Evolutionary conservation across 2,797 vertebrate genomes (phyloP).

Genomic region (Chrysocyon brachyurus): DNA sequence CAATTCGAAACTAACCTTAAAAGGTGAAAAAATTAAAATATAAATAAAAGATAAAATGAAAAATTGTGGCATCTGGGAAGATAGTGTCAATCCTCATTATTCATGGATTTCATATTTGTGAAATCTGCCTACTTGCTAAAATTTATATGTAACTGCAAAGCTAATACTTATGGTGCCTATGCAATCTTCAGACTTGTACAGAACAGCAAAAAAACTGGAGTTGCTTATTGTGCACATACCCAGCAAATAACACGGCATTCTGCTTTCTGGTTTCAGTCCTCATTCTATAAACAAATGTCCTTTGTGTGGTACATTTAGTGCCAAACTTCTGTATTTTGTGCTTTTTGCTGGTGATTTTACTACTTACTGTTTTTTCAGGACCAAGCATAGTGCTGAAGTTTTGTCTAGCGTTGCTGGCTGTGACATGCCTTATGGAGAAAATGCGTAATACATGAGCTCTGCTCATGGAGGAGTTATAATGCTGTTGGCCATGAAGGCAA

Average conservation of each 20-base stretch:
- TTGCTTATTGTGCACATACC: not conserved
- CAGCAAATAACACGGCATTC: not conserved
- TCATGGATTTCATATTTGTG: not conserved
- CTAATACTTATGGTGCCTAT: not conserved
- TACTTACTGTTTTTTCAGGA: not conserved
- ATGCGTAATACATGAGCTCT: not conserved
- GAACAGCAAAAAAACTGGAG: not conserved
- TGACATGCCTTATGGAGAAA: not conserved
- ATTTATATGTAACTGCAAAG: not conserved
- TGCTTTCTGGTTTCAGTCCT: not conserved
- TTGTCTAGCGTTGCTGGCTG: no score
- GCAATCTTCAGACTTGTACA: not conserved
- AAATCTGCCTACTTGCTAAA: not conserved
- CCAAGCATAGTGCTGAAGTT: not conserved
- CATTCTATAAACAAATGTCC: not conserved
- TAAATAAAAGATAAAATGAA: not conserved
- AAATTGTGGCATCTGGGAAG: not conserved
- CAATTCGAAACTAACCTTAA: not conserved
- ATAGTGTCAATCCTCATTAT: not conserved
- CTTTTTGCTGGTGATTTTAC: not conserved
- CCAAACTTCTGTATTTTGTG: not conserved
- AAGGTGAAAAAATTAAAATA: not conserved
- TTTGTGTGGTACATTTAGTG: not conserved
- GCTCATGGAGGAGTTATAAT: not conserved
- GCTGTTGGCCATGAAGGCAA: not conserved